Percentiles rank a stretch among this genome's conserved stretches.
Conservation (phyloP, 2,113 vertebrate genomes). For the Mobula birostris region DNA sequence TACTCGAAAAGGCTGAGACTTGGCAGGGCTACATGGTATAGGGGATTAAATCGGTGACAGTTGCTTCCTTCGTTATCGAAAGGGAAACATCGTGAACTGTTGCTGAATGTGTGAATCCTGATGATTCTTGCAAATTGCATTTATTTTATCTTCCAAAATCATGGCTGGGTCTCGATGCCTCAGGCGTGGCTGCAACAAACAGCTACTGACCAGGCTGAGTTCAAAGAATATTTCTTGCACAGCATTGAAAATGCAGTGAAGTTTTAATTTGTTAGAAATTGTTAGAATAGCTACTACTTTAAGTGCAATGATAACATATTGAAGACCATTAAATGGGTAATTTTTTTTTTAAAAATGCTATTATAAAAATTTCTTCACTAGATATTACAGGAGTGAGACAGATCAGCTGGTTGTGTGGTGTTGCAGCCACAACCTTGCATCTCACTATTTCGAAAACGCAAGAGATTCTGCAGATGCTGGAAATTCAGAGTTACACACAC, state of each 20-base stretch:
- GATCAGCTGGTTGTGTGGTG: no score
- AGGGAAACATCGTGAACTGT: conserved; percentile 28
- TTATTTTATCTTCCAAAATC: conserved; percentile 26
- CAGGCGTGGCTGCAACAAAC: not conserved
- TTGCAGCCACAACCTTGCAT: no score
- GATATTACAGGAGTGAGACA: not conserved
- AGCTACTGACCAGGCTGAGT: conserved; percentile 1
- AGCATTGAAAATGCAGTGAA: not conserved
- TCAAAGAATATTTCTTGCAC: conserved; percentile 1
- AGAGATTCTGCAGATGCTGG: no score
- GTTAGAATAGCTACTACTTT: not conserved
- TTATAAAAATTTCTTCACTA: not conserved
- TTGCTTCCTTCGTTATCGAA: conserved; percentile 34
- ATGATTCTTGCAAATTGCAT: conserved; percentile 34
- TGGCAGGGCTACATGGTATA: conserved; percentile 6
- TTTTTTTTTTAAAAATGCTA: not conserved
- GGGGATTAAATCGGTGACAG: conserved; percentile 27
- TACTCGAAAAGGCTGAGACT: conserved; percentile 33
- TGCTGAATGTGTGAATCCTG: conserved; percentile 33
- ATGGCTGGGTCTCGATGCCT: not conserved
- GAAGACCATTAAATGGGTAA: not conserved
- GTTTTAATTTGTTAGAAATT: not conserved
- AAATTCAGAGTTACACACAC: no score
- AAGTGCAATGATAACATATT: not conserved
- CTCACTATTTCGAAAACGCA: no score